phyloP scores from a whole-genome alignment of 2,888 invertebrate genomes.

The Steinernema hermaphroditum region DNA sequence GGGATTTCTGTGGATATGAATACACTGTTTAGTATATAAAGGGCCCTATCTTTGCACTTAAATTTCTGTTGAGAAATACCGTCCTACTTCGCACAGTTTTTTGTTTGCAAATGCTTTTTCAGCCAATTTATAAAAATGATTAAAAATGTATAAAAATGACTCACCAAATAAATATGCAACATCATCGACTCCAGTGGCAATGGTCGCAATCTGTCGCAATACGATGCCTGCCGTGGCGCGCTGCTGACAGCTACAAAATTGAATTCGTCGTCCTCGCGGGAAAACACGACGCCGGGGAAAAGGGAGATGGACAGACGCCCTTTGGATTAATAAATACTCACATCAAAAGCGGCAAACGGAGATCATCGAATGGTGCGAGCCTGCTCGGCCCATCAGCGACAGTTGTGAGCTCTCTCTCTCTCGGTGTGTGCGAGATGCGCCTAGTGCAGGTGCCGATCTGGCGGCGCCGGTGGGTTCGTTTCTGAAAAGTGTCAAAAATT shows the following conservation, averaged over 20 bases:
- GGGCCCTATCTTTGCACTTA: too few relatives aligned
- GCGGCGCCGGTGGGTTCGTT: conserved; percentile 26
- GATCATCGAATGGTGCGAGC: conserved; percentile 31
- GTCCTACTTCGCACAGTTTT: too few relatives aligned
- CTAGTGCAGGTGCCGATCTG: conserved; percentile 22
- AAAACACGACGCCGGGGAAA: not conserved
- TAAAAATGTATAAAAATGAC: not conserved
- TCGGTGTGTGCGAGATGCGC: conserved; percentile 6
- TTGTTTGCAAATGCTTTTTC: too few relatives aligned
- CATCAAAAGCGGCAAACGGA: conserved; percentile 28
- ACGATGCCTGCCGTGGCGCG: conserved; percentile 12
- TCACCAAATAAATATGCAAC: conserved; percentile 29
- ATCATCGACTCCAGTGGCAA: conserved; percentile 13
- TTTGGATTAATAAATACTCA: conserved; percentile 29
- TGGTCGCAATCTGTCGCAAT: conserved; percentile 17
- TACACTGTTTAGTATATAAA: too few relatives aligned
- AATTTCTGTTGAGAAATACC: too few relatives aligned
- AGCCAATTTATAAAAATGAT: too few relatives aligned
- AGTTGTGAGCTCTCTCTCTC: conserved; percentile 15
- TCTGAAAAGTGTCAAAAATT: conserved; percentile 13
- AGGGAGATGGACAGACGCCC: not conserved
- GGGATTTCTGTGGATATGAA: too few relatives aligned
- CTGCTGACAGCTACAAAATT: conserved; percentile 28
- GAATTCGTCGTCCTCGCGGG: not conserved
- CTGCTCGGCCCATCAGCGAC: conserved; percentile 27